Percentiles rank a stretch among this genome's conserved stretches.
phyloP scores from a whole-genome alignment of 2,888 invertebrate species.

The Pseudococcus jackbeardsleyi region DNA sequence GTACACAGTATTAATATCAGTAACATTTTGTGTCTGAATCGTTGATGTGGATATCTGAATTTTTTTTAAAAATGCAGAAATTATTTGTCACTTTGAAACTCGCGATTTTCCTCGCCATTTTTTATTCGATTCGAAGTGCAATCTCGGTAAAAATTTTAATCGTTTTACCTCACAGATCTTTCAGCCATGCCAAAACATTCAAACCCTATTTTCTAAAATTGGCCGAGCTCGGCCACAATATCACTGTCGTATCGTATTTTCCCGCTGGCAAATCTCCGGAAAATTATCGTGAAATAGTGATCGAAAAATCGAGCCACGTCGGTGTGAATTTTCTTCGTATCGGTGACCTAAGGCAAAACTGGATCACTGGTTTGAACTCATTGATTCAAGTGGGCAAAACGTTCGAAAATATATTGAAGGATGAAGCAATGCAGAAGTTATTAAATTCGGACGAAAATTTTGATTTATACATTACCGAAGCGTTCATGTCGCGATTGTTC shows the following conservation, averaged over 20 bases:
- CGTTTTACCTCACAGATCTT: not conserved
- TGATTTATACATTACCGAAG: too few species aligned
- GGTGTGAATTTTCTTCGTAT: not conserved
- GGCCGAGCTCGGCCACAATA: slow-evolving; percentile 42
- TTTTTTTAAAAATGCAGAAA: not conserved
- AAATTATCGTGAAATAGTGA: not conserved
- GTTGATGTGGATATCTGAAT: too few species aligned
- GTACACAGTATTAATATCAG: too few species aligned
- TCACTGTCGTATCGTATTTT: slow-evolving; percentile 58
- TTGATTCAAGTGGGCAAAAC: not conserved
- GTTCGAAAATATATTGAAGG: not conserved
- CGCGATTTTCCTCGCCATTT: not conserved
- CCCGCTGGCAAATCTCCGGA: not conserved
- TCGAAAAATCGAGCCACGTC: not conserved
- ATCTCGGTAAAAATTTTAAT: slow-evolving; percentile 20
- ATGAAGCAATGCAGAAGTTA: not conserved
- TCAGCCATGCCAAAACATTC: slow-evolving; percentile 60
- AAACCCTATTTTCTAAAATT: slow-evolving; percentile 44
- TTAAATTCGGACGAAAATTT: too few species aligned
- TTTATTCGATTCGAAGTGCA: not conserved
- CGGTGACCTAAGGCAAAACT: too few species aligned
- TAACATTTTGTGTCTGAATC: too few species aligned
- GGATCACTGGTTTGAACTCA: not conserved
- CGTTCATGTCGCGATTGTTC: slow-evolving; percentile 27
- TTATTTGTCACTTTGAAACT: not conserved